These are phyloP conservation scores for Borostomias antarcticus DNA, from an alignment of 2,797 vertebrate genomes.

Conservation along the genomic window DNA sequence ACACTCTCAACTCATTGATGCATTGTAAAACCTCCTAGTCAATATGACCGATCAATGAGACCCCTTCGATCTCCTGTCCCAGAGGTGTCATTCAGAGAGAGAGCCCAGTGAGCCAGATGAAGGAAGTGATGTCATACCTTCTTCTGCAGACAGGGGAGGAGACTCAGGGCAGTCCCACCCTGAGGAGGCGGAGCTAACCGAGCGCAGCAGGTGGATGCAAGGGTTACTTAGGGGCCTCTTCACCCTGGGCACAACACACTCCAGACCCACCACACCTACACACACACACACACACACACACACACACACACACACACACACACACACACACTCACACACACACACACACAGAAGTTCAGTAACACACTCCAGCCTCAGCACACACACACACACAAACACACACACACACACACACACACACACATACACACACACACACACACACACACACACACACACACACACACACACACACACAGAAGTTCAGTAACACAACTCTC, in stretches of 20 bases:
- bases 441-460: conserved; percentile 67
- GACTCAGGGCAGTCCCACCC: conserved; percentile 81
- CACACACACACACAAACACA: conserved; percentile 62
- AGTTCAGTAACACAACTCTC: neutral
- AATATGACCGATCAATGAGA: no score
- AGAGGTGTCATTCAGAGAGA: neutral
- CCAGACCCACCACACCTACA: conserved; percentile 69
- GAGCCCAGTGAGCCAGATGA: conserved; percentile 8
- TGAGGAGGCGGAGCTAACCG: conserved; percentile 70
- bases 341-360: no score
- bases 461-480: conserved; percentile 51
- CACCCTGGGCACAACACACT: conserved; percentile 64
- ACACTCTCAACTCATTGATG: no score
- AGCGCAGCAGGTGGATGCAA: conserved; percentile 72
- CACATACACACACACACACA: conserved; percentile 22
- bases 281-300: neutral
- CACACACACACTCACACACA: conserved; percentile 46
- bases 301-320: neutral
- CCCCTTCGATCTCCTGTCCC: no score
- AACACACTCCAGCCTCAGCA: no score
- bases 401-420: neutral
- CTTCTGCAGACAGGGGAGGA: conserved; percentile 70
- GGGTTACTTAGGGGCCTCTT: conserved; percentile 76
- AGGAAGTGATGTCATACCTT: conserved; percentile 60
- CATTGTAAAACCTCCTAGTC: no score